Evolutionary conservation across 2,797 vertebrate genomes (phyloP), one percentile per base, ranked within the genome.

Genomic region (Tapirus indicus): DNA sequence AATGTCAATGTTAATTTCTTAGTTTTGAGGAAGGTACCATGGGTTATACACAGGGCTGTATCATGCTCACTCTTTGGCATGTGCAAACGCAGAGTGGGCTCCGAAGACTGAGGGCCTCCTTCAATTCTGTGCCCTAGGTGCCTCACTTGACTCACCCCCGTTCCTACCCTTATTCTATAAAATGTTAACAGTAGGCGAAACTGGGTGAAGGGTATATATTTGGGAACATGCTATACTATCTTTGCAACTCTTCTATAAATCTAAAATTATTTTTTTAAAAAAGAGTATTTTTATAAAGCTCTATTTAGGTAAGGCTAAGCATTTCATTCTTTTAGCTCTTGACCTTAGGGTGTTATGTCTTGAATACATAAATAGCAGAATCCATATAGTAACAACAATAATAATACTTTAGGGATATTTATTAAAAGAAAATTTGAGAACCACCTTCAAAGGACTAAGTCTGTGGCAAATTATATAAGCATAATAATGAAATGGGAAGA

Each of bases 351-450:
- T 72, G 20, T 74, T 83, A 92, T 38, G 71, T 92, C 35, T 83
- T 77, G n/a, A 84, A 88, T 88, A 56, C 6, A 60, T 62, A 84
- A 94, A 84, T 23, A 74, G 91, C 17, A 83, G 21, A 69, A 17
- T n/a, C 29, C 66, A 64, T 41, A 75, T 3, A 68, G 25, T n/a
- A 47, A 79, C 41, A 58, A 74, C 17, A 79, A n/a, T 21, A 95
- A 52, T 56, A 41, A 32, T 32, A 72, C 35, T 88, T 88, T 29
- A 68, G 3, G 25, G 29, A n/a, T 56, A 85, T 86, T 94, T 77
- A 60, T 75, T 92, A 35, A 29, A 78, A 96, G 56, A 77, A 92
- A 87, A 86, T 64, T 69, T 94, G 44, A 38, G 62, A 97, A 85
- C 35, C 29, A 90, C 54, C 83, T 88, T 91, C 69, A 88, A 54